Conservation (phyloP, 2,113 vertebrate species). For the Archocentrus centrarchus region DNA sequence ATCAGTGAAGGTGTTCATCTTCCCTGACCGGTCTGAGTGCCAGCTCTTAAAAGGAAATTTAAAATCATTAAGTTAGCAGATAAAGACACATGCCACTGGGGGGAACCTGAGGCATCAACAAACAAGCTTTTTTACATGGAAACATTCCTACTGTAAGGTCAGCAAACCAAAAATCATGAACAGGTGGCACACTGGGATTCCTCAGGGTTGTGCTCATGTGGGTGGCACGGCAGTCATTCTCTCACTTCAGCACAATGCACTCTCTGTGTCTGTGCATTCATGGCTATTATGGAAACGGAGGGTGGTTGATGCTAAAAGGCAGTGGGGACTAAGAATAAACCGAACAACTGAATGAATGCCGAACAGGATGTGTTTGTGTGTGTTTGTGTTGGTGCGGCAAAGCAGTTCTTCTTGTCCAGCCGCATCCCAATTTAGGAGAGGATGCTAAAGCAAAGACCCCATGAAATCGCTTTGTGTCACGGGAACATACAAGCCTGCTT, state of each 20-base stretch:
- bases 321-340: slow-evolving; percentile 59
- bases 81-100: neutral
- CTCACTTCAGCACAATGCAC: slow-evolving; percentile 59
- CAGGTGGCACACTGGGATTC: slow-evolving; percentile 53
- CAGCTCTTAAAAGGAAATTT: neutral
- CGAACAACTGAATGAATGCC: slow-evolving; percentile 43
- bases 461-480: slow-evolving; percentile 73
- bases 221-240: slow-evolving; percentile 56
- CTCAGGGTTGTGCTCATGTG: slow-evolving; percentile 37
- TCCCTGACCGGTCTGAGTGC: neutral
- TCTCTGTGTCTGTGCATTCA: slow-evolving; percentile 67
- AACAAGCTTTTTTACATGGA: neutral
- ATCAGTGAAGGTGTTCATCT: neutral
- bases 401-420: slow-evolving; percentile 29
- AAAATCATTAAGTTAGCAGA: neutral
- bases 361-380: slow-evolving; percentile 47
- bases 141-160: neutral
- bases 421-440: slow-evolving; percentile 66
- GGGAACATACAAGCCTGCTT: slow-evolving; percentile 54
- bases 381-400: slow-evolving; percentile 53
- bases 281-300: slow-evolving; percentile 55
- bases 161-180: slow-evolving; percentile 30
- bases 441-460: slow-evolving; percentile 64
- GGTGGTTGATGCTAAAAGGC: slow-evolving; percentile 45
- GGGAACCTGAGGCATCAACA: neutral